A percentile compares a stretch with the other conserved stretches of the same genome.
Conservation (phyloP, 2,797 vertebrate genomes). For the Halcyon smyrnensis region DNA sequence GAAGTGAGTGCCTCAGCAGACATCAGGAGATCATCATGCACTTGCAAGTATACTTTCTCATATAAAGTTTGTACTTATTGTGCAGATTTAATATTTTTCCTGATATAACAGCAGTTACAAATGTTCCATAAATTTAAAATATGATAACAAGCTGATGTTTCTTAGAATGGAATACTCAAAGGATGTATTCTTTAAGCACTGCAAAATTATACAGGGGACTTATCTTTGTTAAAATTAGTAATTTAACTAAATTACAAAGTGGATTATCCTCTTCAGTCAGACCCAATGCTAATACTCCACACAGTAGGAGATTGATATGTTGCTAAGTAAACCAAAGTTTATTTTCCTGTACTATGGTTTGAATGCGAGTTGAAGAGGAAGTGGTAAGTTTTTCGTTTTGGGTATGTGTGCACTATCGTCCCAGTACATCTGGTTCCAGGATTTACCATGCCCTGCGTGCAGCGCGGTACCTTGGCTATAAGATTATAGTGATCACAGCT, state of each 20-base stretch:
- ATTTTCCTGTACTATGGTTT: constrained; percentile 44
- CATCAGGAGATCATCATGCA: constrained; percentile 45
- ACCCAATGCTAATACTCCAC: constrained; percentile 62
- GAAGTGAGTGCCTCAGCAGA: constrained; percentile 41
- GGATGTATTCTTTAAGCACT: constrained; percentile 74
- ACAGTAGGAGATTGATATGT: constrained; percentile 64
- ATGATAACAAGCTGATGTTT: constrained; percentile 64
- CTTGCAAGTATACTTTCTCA: constrained; percentile 66
- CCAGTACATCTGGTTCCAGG: background rate
- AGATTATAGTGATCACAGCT: background rate
- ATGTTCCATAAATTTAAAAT: constrained; percentile 76
- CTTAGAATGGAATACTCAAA: constrained; percentile 66
- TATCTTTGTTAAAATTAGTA: constrained; percentile 75
- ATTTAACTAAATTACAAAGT: constrained; percentile 79
- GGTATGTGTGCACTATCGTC: background rate
- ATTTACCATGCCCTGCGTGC: rapidly evolving
- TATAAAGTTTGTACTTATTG: constrained; percentile 68
- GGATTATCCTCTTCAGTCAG: constrained; percentile 65
- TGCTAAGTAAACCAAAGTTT: constrained; percentile 67
- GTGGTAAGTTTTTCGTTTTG: background rate
- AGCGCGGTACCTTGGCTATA: rapidly evolving
- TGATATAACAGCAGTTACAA: constrained; percentile 70
- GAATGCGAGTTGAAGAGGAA: constrained; percentile 14
- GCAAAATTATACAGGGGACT: constrained; percentile 71
- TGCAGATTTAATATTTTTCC: constrained; percentile 75